Percentiles rank a stretch among this genome's conserved stretches.
Conservation (phyloP, 2,888 invertebrate species). For the Trichogramma evanescens region DNA sequence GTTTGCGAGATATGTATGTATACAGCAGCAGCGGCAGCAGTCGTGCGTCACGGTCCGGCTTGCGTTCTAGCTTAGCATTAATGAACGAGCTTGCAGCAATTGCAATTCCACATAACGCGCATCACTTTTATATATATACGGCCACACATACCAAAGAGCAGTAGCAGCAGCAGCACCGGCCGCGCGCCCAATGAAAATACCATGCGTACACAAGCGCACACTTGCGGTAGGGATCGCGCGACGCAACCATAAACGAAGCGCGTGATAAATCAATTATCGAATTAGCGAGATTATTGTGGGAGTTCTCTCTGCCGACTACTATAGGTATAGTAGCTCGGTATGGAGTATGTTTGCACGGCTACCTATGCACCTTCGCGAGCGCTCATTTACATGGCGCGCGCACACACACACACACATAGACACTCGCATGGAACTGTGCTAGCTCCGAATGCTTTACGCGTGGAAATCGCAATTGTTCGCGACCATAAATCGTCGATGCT, state of each 20-base stretch:
- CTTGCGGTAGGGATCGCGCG: too few relatives aligned
- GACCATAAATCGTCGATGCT: too few relatives aligned
- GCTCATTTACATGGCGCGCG: not conserved
- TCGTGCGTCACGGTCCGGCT: conserved; percentile 1
- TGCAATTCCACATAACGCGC: conserved; percentile 21
- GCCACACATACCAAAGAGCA: too few relatives aligned
- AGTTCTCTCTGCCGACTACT: conserved; percentile 9
- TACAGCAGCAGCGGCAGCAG: too few relatives aligned
- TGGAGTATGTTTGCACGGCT: too few relatives aligned
- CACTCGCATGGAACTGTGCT: not conserved
- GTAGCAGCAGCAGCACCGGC: not conserved
- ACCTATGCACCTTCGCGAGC: not conserved
- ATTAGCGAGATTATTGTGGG: conserved; percentile 38
- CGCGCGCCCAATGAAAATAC: conserved; percentile 2
- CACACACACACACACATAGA: not conserved
- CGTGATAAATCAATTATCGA: conserved; percentile 44
- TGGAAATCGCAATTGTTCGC: not conserved
- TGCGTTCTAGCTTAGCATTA: conserved; percentile 26
- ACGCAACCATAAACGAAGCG: too few relatives aligned
- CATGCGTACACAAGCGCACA: too few relatives aligned
- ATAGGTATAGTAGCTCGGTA: not conserved
- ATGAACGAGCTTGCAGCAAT: conserved; percentile 23
- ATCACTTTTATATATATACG: conserved; percentile 29
- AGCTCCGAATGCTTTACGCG: not conserved
- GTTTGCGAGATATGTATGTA: too few relatives aligned